phyloP scores from a whole-genome alignment of 2,888 invertebrate genomes.

The Abrostola triplasia region DNA sequence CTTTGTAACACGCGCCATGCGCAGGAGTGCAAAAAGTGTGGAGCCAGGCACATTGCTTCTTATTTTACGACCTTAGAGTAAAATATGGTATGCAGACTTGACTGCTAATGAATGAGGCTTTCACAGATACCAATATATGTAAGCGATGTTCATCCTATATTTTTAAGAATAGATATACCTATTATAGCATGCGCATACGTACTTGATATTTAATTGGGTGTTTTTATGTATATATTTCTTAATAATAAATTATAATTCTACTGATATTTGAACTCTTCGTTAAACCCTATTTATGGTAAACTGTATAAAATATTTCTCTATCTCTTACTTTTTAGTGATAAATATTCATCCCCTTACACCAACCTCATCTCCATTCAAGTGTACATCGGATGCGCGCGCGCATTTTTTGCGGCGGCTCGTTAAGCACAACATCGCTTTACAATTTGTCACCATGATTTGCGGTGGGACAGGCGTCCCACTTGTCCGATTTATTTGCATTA shows the following conservation, averaged over 20 bases:
- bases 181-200: no score
- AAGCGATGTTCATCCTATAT: not conserved
- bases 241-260: no score
- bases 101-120: no score
- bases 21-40: slow-evolving; percentile 11
- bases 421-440: slow-evolving; percentile 50
- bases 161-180: no score
- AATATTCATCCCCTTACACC: not conserved
- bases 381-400: slow-evolving; percentile 25
- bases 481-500: slow-evolving; percentile 45
- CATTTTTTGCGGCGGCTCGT: slow-evolving; percentile 53
- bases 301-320: no score
- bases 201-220: no score
- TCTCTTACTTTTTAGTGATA: no score
- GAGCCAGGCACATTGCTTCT: not conserved
- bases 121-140: not conserved
- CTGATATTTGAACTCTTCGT: no score
- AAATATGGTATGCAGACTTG: not conserved
- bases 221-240: no score
- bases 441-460: slow-evolving; percentile 60
- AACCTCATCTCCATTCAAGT: slow-evolving; percentile 41
- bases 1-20: slow-evolving; percentile 22
- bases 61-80: not conserved
- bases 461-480: slow-evolving; percentile 33
- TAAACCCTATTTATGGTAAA: no score